Base-by-base conservation (phyloP, 2,888 invertebrate species). In the Cosmopolites sordidus region DNA sequence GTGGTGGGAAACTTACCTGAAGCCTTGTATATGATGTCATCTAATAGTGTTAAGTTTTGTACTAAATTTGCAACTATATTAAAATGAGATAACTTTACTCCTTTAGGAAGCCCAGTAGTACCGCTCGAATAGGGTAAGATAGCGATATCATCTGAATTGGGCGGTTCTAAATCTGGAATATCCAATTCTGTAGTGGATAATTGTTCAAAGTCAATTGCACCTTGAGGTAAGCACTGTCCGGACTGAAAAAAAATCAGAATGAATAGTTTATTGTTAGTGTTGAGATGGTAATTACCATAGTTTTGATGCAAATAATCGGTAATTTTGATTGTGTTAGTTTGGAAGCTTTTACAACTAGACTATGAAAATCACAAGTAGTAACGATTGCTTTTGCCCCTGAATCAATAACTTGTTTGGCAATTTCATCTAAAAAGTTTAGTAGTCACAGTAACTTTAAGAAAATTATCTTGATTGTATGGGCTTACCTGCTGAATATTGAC, bases 41-140 rank as follows among this genome's bases (percentile, higher is more conserved):
- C 27, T 16, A 60, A 56, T 16, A 61, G 60, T 33, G 60, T 55
- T n/a, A 38, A 29, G 8, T 60, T 29, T 53, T 67, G 63, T 15
- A 43, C 41, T 1, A 63, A 14, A 56, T 66, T 63, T 11, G 66
- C 43, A 16, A 66, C 56, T 16, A 62, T 61, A 44, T 66, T 66
- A 2, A n/a, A 42, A 68, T 86, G 82, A 0, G 83, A 79, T 1
- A 88, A 74, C 63, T 81, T 78, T 0, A 89, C 88, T 2, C 87
- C 88, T 75, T 89, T 89, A 0, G 89, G 85, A 44, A 86, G 58
- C 0, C 93, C 93, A 0, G 92, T 92, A 0, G 93, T 93, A 1
- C 89, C 89, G 69, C 91, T 91, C 1, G 91, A 92, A 71, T 87
- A 92, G 0, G 90, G 91, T 65, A 92, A 74, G 27, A 87, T 72